Percentiles rank a stretch among this genome's conserved stretches.
Conservation (phyloP, 2,888 invertebrate species). For the Rhaphigaster nebulosa region DNA sequence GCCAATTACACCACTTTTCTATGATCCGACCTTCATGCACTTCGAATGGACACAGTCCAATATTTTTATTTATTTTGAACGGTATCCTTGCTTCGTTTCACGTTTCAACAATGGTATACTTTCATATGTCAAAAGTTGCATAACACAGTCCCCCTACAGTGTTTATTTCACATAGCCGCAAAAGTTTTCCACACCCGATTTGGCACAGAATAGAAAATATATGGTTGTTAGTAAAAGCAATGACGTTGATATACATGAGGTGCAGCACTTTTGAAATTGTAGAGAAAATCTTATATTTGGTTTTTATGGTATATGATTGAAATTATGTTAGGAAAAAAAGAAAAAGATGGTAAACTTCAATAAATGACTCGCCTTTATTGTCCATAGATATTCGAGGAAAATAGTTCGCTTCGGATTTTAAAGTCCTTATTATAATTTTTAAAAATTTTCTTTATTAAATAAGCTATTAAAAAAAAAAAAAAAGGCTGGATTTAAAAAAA, state of each 20-base stretch:
- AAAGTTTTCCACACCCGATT: constrained; percentile 14
- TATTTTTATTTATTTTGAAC: neutral
- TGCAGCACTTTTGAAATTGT: neutral
- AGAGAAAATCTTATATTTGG: neutral
- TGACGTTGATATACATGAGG: neutral
- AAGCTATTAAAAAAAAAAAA: no score
- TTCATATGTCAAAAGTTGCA: neutral
- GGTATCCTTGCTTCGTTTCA: constrained; percentile 3
- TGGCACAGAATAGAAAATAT: neutral
- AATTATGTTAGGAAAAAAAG: no score
- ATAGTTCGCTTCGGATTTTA: no score
- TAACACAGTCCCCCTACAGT: neutral
- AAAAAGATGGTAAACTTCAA: no score
- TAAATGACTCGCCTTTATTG: no score
- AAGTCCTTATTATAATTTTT: no score
- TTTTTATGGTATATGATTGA: neutral
- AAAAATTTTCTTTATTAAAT: no score
- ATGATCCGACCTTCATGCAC: constrained; percentile 6
- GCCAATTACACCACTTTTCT: constrained; percentile 39
- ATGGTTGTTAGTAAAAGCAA: neutral
- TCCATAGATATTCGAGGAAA: no score
- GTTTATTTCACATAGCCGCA: constrained; percentile 2
- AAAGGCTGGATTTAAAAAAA: no score
- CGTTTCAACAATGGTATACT: constrained; percentile 23
- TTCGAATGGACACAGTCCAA: neutral